Conservation (phyloP, 2,113 vertebrate genomes). For the Collichthys lucidus region DNA sequence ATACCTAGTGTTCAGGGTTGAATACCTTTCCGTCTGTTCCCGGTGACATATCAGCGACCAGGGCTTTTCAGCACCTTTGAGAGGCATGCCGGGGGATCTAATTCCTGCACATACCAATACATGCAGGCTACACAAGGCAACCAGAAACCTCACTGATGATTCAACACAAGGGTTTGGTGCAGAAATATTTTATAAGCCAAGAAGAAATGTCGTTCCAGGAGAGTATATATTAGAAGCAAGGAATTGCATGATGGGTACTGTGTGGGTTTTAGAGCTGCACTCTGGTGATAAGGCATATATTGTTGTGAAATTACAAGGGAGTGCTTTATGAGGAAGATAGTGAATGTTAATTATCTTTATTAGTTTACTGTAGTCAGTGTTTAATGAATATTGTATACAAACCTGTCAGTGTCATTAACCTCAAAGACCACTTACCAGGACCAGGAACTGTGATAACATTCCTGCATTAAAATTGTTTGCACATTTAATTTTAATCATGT, state of each 20-base stretch:
- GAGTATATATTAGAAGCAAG: constrained; percentile 2
- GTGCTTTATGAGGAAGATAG: neutral
- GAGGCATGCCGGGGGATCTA: constrained; percentile 52
- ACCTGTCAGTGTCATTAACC: neutral
- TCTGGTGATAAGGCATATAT: constrained; percentile 12
- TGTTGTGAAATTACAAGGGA: neutral
- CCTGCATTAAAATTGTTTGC: neutral
- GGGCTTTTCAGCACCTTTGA: constrained; percentile 57
- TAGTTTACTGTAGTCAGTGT: neutral
- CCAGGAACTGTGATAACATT: no score
- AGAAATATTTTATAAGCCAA: constrained; percentile 77
- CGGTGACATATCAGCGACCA: constrained; percentile 36
- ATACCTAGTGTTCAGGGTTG: constrained; percentile 45
- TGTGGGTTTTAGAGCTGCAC: constrained; percentile 36
- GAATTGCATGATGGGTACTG: constrained; percentile 30
- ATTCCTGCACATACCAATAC: constrained; percentile 56
- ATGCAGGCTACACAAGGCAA: constrained; percentile 55
- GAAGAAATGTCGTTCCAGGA: constrained; percentile 40
- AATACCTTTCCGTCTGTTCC: constrained; percentile 60
- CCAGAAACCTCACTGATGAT: constrained; percentile 60
- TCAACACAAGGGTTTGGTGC: constrained; percentile 48
- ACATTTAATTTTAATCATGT: neutral
- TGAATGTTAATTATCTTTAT: constrained; percentile 9
- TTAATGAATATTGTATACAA: neutral
- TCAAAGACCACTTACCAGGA: neutral